phyloP scores from a whole-genome alignment of 1,140 invertebrate species.

The Conus ventricosus region DNA sequence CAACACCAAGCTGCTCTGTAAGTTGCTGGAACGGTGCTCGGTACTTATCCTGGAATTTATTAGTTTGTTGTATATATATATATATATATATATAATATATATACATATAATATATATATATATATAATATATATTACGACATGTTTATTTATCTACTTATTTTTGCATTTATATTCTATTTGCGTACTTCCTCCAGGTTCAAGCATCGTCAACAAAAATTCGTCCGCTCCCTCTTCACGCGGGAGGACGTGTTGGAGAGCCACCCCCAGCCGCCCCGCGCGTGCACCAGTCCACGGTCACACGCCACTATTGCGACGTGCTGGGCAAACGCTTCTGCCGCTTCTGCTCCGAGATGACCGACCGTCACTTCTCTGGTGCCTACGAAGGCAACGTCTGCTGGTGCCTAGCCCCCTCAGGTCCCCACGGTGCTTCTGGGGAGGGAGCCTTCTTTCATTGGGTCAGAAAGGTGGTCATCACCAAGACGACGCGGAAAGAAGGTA shows the following conservation, averaged over 20 bases:
- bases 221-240: constrained; percentile 3
- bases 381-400: constrained; percentile 9
- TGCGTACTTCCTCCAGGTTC: not conserved
- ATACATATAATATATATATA: too few species aligned
- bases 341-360: constrained; percentile 19
- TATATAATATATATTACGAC: too few species aligned
- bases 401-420: constrained; percentile 8
- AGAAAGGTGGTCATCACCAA: constrained; percentile 23
- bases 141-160: too few species aligned
- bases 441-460: constrained; percentile 14
- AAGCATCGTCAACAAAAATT: not conserved
- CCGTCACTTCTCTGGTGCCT: not conserved
- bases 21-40: too few species aligned
- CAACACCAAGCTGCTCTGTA: too few species aligned
- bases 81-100: too few species aligned
- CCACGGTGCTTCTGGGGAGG: not conserved
- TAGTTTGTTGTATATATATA: too few species aligned
- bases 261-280: constrained; percentile 1
- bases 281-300: constrained; percentile 14
- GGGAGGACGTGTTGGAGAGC: constrained; percentile 5
- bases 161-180: too few species aligned
- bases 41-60: too few species aligned
- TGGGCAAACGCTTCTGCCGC: constrained; percentile 23
- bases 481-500: not conserved
- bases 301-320: constrained; percentile 25